Percentiles rank a stretch among this genome's conserved stretches.
phyloP scores from a whole-genome alignment of 2,797 vertebrate species.

The Molossus molossus region DNA sequence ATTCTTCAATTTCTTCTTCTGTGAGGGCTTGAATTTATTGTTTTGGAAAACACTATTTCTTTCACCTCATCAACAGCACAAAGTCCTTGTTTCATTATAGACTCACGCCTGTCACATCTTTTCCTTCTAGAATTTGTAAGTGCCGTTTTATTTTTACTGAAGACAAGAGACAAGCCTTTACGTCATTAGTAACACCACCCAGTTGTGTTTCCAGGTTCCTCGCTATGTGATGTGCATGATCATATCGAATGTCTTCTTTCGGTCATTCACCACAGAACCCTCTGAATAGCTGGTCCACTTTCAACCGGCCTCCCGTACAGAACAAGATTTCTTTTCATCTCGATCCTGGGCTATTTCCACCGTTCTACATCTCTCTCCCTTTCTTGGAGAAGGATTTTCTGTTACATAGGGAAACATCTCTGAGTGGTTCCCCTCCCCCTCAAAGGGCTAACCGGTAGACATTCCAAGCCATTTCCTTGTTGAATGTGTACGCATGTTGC shows the following conservation, averaged over 20 bases:
- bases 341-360: not conserved
- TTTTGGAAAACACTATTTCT: not conserved
- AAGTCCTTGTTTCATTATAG: not conserved
- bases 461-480: not conserved
- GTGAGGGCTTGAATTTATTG: not conserved
- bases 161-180: constrained; percentile 37
- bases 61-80: not conserved
- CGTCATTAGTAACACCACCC: not conserved
- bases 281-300: not conserved
- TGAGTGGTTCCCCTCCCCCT: not conserved
- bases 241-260: not conserved
- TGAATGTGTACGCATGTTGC: not conserved
- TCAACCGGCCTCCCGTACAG: not conserved
- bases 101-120: not conserved
- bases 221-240: not conserved
- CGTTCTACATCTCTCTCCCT: not conserved
- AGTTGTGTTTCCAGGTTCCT: not conserved
- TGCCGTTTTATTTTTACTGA: constrained; percentile 17
- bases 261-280: not conserved
- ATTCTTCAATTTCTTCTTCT: not conserved
- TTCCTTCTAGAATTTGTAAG: constrained; percentile 37
- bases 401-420: not conserved
- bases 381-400: not conserved
- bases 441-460: not conserved
- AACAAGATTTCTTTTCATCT: constrained; percentile 17